phyloP scores from a whole-genome alignment of 2,113 vertebrate genomes.

The Sciurus niger region DNA sequence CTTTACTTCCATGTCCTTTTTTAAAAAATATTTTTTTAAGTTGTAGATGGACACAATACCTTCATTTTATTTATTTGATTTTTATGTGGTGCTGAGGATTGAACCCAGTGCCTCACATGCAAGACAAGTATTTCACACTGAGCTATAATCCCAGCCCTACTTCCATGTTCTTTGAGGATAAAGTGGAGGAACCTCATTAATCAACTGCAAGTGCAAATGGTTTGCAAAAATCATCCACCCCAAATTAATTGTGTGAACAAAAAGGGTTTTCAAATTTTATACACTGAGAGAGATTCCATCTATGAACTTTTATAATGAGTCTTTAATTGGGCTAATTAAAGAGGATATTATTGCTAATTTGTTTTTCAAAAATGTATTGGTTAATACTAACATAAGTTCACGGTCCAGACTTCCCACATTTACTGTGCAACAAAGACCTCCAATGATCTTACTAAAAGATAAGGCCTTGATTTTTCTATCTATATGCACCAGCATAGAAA shows the following conservation, averaged over 20 bases:
- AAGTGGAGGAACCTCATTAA: background rate
- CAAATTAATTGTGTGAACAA: slow-evolving; percentile 17
- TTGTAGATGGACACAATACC: too few relatives aligned
- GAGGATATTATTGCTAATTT: slow-evolving; percentile 13
- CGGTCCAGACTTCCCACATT: background rate
- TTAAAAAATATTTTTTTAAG: too few relatives aligned
- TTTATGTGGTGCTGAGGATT: too few relatives aligned
- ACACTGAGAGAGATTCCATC: background rate
- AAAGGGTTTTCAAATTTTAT: slow-evolving; percentile 48
- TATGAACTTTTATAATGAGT: slow-evolving; percentile 5
- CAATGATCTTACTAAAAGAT: background rate
- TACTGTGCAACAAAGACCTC: background rate
- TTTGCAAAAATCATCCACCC: background rate
- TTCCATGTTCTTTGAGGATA: background rate
- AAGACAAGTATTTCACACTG: too few relatives aligned
- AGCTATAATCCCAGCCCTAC: background rate
- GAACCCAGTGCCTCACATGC: too few relatives aligned
- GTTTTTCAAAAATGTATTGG: background rate
- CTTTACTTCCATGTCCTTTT: background rate
- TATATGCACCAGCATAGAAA: background rate
- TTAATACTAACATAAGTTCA: background rate
- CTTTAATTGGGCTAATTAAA: background rate
- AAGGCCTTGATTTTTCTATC: background rate
- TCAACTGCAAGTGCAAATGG: background rate
- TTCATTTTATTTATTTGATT: too few relatives aligned